Base-by-base conservation (phyloP, 2,888 invertebrate species). In the Apoda limacodes region DNA sequence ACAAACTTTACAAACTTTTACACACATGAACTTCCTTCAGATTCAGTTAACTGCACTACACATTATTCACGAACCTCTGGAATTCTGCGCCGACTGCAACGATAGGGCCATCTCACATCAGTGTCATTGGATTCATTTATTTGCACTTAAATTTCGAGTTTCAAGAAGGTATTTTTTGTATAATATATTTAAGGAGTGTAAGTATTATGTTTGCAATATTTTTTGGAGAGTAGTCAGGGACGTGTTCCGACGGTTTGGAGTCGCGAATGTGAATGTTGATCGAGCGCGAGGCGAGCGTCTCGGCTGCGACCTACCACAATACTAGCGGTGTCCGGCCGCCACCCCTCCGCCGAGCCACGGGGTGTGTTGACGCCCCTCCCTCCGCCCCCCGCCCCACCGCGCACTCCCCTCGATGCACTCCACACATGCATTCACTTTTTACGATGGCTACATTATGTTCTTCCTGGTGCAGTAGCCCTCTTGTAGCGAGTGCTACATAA, bases 281-380 rank as follows among this genome's bases (percentile, higher is more conserved):
- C 58, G 61, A 57, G 52, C 60, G 55, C 52, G 57, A 48, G 48
- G 52, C 47, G 50, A 46, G 46, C 50, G 50, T 49, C 47, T 65
- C 59, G 59, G 46, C 54, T 59, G 70, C 78, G 84, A 85, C 85
- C 85, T 85, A 84, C 84, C 84, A 84, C 85, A 85, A 85, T 82
- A 85, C 85, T 75, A n/a, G 47, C 39, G 55, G 48, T 37, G 50
- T 46, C 60, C 59, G 62, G 62, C 65, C 63, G 62, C 70, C n/a
- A n/a, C n/a, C 69, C 70, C 72, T 66, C 61, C 60, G 53, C 64
- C 62, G 68, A 42, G 62, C 39, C 36, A 42, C 38, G 32, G 39
- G 35, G 40, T 32, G 35, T 37, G 32, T 49, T 38, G 39, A 46
- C 25, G 28, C 31, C 21, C 43, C 33, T 31, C 41, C 19, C 47